phyloP scores from a whole-genome alignment of 2,113 vertebrate species.

The Microtus montanus region DNA sequence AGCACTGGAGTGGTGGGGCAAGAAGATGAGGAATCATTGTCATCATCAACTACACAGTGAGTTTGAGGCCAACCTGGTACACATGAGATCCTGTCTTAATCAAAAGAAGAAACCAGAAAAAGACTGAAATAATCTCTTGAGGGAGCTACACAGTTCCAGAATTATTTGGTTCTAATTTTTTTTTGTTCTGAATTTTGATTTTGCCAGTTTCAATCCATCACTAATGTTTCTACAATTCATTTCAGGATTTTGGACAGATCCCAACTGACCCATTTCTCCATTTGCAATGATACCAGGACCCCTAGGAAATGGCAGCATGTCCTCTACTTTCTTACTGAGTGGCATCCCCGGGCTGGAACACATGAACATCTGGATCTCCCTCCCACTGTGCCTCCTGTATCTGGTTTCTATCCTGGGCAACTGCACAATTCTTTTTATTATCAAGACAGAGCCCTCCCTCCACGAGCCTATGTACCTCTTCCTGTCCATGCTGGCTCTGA shows the following conservation, averaged over 20 bases:
- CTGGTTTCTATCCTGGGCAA: constrained; percentile 77
- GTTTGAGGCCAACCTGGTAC: background rate
- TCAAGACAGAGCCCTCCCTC: constrained; percentile 76
- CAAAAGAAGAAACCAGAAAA: background rate
- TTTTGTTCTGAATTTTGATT: background rate
- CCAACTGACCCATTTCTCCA: background rate
- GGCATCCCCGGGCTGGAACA: constrained; percentile 75
- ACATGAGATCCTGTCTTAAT: background rate
- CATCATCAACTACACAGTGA: background rate
- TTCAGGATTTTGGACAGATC: background rate
- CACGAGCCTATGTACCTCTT: constrained; percentile 82
- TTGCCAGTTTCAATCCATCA: background rate
- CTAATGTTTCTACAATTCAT: background rate
- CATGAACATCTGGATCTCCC: constrained; percentile 71
- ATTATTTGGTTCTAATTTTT: background rate
- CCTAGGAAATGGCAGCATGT: constrained; percentile 31
- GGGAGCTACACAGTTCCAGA: background rate
- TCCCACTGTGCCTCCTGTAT: constrained; percentile 76
- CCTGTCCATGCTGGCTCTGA: constrained; percentile 79
- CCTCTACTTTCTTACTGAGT: constrained; percentile 70
- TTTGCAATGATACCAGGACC: background rate
- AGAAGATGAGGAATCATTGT: background rate
- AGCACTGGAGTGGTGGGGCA: background rate
- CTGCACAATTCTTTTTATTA: constrained; percentile 72
- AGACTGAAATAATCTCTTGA: background rate